Evolutionary conservation across 2,888 invertebrate species (phyloP).

Genomic region (Romanomermis culicivorax): DNA sequence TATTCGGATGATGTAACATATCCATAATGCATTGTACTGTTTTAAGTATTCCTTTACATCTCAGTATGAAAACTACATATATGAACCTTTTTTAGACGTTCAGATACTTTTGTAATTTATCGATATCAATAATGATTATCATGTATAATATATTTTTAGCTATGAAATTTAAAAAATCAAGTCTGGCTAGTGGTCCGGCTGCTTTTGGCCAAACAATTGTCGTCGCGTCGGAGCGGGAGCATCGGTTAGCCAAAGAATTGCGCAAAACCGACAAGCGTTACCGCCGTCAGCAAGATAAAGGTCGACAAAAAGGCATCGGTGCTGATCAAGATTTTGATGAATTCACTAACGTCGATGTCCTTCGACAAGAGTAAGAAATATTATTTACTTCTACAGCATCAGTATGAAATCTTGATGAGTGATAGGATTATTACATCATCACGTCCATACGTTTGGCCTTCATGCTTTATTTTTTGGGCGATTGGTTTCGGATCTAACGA

Average conservation of each 20-base stretch:
- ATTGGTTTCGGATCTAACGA: too few species aligned
- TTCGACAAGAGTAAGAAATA: conserved; percentile 14
- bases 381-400: not conserved
- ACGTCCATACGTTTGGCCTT: too few species aligned
- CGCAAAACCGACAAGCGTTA: conserved; percentile 63
- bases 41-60: not conserved
- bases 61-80: not conserved
- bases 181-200: not conserved
- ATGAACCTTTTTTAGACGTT: not conserved
- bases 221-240: conserved; percentile 59
- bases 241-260: conserved; percentile 46
- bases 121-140: too few species aligned
- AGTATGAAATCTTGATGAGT: too few species aligned
- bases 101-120: not conserved
- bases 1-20: too few species aligned
- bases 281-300: conserved; percentile 18
- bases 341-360: conserved; percentile 15
- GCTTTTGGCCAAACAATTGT: conserved; percentile 10
- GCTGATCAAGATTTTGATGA: conserved; percentile 6
- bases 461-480: too few species aligned
- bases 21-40: too few species aligned
- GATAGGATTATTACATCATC: too few species aligned
- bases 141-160: too few species aligned
- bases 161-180: conserved; percentile 7
- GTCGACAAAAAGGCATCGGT: conserved; percentile 15